phyloP scores from a whole-genome alignment of 2,113 vertebrate species.

The Rynchops niger region DNA sequence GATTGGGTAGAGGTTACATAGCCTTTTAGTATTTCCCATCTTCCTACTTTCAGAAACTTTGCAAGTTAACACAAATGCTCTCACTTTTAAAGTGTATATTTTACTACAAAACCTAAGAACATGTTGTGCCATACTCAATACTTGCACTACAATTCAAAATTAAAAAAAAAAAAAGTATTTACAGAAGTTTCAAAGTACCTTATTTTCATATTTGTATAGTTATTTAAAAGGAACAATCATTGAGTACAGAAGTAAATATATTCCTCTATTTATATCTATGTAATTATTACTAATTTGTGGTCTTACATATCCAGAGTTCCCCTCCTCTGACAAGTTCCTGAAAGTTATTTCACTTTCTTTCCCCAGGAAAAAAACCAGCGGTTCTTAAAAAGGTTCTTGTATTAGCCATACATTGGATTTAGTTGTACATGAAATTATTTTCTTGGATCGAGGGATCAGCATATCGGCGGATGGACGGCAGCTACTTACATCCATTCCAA shows the following conservation, averaged over 20 bases:
- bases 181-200: background rate
- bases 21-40: background rate
- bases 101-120: background rate
- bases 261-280: background rate
- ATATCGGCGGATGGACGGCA: background rate
- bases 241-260: background rate
- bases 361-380: background rate
- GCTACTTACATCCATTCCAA: slow-evolving; percentile 90
- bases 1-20: background rate
- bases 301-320: background rate
- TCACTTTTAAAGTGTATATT: background rate
- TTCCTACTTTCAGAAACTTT: background rate
- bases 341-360: background rate
- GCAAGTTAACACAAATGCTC: background rate
- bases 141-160: background rate
- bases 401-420: background rate
- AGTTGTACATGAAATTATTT: background rate
- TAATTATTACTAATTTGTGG: background rate
- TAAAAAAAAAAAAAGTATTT: background rate
- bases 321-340: background rate
- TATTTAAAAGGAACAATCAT: background rate
- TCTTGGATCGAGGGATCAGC: background rate
- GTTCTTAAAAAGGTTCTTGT: background rate
- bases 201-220: background rate
- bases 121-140: background rate